Evolutionary conservation across 2,888 invertebrate genomes (phyloP).

Genomic region (Sarcophaga rosellei): DNA sequence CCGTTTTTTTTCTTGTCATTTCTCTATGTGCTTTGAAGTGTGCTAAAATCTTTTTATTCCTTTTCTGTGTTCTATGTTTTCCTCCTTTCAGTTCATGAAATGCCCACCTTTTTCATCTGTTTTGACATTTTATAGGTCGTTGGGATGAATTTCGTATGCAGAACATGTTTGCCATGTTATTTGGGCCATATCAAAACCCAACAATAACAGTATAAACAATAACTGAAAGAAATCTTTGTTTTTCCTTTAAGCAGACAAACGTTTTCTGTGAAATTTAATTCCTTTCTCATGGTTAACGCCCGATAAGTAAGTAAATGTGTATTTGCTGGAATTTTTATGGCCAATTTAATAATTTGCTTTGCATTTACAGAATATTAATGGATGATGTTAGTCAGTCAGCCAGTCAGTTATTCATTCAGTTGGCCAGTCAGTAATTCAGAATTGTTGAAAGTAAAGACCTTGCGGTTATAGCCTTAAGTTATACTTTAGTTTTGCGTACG

Average conservation of each 20-base stretch:
- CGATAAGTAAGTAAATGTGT: conserved; percentile 43
- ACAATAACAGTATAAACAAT: not conserved
- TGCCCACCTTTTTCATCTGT: conserved; percentile 39
- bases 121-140: conserved; percentile 36
- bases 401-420: not conserved
- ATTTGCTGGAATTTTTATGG: conserved; percentile 59
- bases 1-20: not conserved
- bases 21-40: not conserved
- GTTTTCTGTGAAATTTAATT: conserved; percentile 28
- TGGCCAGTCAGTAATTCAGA: not conserved
- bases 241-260: conserved; percentile 24
- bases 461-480: conserved; percentile 9
- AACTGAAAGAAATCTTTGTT: conserved; percentile 42
- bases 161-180: conserved; percentile 64
- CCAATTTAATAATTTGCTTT: conserved; percentile 63
- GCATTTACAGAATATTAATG: conserved; percentile 61
- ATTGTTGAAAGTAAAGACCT: conserved; percentile 20
- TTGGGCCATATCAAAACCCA: conserved; percentile 47
- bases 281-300: conserved; percentile 11
- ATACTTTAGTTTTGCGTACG: conserved; percentile 6
- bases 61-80: not conserved
- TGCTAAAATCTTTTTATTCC: not conserved
- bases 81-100: not conserved
- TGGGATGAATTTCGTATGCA: conserved; percentile 59
- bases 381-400: not conserved